These are phyloP conservation scores for Oryzias curvinotus DNA, from an alignment of 2,113 vertebrate genomes.

Conservation along the genomic window DNA sequence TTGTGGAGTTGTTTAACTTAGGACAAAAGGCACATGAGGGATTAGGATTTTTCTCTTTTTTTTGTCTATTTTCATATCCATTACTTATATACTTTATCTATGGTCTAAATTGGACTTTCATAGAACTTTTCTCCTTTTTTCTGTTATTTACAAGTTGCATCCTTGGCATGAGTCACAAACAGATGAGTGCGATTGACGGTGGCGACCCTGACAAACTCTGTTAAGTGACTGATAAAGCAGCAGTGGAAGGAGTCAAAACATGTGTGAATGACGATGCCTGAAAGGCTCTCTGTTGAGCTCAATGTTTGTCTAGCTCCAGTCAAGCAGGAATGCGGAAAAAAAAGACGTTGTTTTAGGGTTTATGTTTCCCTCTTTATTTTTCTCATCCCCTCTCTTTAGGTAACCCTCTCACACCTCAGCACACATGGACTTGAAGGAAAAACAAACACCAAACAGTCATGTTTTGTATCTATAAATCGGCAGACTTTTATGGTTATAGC, in stretches of 20 bases:
- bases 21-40: constrained; percentile 17
- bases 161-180: constrained; percentile 6
- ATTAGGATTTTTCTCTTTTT: constrained; percentile 8
- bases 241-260: constrained; percentile 55
- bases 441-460: constrained; percentile 53
- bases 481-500: constrained; percentile 42
- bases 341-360: constrained; percentile 43
- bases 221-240: constrained; percentile 45
- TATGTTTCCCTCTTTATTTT: constrained; percentile 53
- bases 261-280: constrained; percentile 7
- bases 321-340: constrained; percentile 12
- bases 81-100: background rate
- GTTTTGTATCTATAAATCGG: constrained; percentile 54
- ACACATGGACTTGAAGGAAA: constrained; percentile 37
- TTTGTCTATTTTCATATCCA: background rate
- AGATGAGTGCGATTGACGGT: constrained; percentile 28
- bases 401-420: constrained; percentile 39
- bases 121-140: too few relatives aligned
- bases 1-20: constrained; percentile 4
- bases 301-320: constrained; percentile 46
- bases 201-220: constrained; percentile 47
- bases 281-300: constrained; percentile 35
- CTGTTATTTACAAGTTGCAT: constrained; percentile 13
- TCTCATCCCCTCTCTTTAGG: constrained; percentile 13
- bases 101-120: too few relatives aligned